Evolutionary conservation across 2,797 vertebrate species (phyloP).

Genomic region (Argyrosomus regius): DNA sequence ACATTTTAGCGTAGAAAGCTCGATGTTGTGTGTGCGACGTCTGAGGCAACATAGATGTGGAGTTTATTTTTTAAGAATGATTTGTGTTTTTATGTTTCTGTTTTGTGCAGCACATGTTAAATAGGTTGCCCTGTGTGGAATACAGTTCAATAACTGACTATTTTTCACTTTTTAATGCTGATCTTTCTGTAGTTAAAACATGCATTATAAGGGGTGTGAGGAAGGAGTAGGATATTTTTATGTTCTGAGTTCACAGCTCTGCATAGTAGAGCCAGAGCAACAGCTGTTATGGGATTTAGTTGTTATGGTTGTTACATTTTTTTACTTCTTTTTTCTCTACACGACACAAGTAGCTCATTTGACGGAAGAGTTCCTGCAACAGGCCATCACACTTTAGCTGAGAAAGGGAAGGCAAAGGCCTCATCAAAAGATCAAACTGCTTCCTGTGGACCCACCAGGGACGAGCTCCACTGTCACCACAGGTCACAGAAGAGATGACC

Average conservation of each 20-base stretch:
- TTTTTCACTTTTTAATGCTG: neutral
- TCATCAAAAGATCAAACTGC: slow-evolving; percentile 65
- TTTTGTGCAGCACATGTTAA: slow-evolving; percentile 1
- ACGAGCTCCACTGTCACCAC: slow-evolving; percentile 61
- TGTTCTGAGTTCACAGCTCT: neutral
- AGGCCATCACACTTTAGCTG: slow-evolving; percentile 34
- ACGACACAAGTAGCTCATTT: neutral
- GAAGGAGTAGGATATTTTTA: neutral
- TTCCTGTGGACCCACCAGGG: slow-evolving; percentile 68
- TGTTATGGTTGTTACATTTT: neutral
- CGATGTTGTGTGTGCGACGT: slow-evolving; percentile 41
- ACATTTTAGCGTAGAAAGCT: slow-evolving; percentile 50
- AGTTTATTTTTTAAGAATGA: slow-evolving; percentile 14
- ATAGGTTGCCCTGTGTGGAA: neutral
- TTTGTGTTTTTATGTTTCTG: slow-evolving; percentile 8
- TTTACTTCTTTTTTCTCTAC: neutral
- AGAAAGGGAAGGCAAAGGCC: slow-evolving; percentile 56
- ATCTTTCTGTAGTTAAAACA: neutral
- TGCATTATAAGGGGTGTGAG: neutral
- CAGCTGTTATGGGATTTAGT: neutral
- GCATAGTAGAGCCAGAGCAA: neutral
- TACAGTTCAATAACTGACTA: neutral
- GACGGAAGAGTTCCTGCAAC: slow-evolving; percentile 2
- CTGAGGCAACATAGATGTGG: slow-evolving; percentile 11
- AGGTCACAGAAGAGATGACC: slow-evolving; percentile 70